phyloP scores from a whole-genome alignment of 2,888 invertebrate genomes.

The Cylindroiulus punctatus region DNA sequence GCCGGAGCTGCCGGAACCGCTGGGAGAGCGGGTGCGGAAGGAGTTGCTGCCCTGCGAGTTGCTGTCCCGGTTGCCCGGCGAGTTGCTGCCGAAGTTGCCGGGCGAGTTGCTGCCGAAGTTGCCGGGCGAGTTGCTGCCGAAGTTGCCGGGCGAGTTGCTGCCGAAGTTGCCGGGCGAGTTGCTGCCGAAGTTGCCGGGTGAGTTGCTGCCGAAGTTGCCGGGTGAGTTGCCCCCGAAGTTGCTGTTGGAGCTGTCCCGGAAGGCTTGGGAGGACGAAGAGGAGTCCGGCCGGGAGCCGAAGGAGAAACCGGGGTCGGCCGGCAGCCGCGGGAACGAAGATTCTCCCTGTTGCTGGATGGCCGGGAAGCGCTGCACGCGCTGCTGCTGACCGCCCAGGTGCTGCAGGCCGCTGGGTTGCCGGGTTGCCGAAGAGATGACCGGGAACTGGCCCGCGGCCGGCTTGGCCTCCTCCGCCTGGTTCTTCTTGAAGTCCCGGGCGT shows the following conservation, averaged over 20 bases:
- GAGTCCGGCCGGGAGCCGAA: background rate
- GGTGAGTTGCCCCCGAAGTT: background rate
- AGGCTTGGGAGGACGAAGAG: background rate
- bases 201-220: background rate
- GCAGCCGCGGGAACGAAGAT: background rate
- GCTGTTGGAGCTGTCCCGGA: background rate
- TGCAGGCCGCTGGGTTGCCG: background rate
- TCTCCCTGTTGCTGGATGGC: background rate
- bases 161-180: background rate
- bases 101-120: background rate
- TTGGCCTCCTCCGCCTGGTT: background rate
- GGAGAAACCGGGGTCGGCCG: background rate
- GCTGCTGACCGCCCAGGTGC: background rate
- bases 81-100: background rate
- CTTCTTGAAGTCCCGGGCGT: slow-evolving; percentile 53
- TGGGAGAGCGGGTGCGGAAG: too few species aligned
- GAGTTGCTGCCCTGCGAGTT: background rate
- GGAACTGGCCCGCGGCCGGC: background rate
- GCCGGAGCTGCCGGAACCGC: background rate
- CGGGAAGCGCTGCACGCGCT: slow-evolving; percentile 22
- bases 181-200: background rate
- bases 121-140: background rate
- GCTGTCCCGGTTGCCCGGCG: background rate
- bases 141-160: background rate
- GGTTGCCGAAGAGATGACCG: background rate